These are phyloP conservation scores for Noctua fimbriata DNA, from an alignment of 2,888 invertebrate genomes.

Conservation along the genomic window DNA sequence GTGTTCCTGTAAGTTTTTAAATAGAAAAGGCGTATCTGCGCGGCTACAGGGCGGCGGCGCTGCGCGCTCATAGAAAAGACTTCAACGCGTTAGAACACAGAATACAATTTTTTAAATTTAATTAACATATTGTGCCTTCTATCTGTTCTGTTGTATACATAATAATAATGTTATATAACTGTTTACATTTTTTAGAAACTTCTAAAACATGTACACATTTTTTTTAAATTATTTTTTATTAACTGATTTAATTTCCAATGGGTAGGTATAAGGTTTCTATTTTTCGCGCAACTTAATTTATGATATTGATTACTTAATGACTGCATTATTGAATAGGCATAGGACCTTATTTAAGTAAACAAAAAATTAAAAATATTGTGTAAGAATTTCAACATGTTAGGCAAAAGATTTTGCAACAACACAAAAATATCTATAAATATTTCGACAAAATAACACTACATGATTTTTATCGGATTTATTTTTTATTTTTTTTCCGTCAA, in stretches of 20 bases:
- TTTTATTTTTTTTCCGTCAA: conserved; percentile 22
- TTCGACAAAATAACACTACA: neutral
- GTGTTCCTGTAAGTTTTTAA: neutral
- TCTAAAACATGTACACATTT: too few relatives aligned
- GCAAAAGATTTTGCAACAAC: neutral
- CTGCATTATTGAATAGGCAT: neutral
- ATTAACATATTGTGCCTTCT: neutral
- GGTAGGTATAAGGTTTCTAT: neutral
- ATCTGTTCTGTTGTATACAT: neutral
- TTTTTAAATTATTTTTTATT: neutral
- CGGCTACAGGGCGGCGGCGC: neutral
- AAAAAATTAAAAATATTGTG: neutral
- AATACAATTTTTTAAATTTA: neutral
- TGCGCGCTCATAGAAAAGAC: conserved; percentile 70
- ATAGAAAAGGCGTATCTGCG: neutral
- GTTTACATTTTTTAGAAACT: neutral
- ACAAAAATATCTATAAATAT: too few relatives aligned
- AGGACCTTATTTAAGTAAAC: neutral
- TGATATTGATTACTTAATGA: neutral
- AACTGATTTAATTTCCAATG: neutral
- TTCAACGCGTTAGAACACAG: conserved; percentile 72
- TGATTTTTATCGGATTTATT: neutral
- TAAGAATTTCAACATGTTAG: neutral
- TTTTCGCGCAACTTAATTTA: neutral
- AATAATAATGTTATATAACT: neutral